phyloP scores from a whole-genome alignment of 2,797 vertebrate species.

The Salmo trutta region DNA sequence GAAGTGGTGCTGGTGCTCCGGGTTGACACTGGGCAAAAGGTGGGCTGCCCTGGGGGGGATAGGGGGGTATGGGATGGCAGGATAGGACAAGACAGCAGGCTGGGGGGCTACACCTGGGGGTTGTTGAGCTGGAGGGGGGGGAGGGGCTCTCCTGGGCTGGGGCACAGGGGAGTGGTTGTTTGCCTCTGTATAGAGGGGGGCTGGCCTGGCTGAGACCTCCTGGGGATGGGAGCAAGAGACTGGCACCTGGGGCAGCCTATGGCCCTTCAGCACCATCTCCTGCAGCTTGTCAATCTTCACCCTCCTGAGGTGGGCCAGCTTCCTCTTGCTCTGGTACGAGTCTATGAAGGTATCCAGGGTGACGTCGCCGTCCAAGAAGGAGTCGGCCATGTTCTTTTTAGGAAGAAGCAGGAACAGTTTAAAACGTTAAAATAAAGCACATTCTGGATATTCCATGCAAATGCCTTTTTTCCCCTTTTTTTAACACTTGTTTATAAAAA shows the following conservation, averaged over 20 bases:
- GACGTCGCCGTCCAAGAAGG: slow-evolving; percentile 89
- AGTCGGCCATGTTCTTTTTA: slow-evolving; percentile 89
- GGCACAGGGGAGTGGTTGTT: slow-evolving; percentile 67
- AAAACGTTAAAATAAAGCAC: not conserved
- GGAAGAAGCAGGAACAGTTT: not conserved
- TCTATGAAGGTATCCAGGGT: slow-evolving; percentile 90
- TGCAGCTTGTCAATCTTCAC: slow-evolving; percentile 98
- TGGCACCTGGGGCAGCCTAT: slow-evolving; percentile 69
- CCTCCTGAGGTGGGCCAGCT: slow-evolving; percentile 88
- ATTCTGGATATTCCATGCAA: not conserved
- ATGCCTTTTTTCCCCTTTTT: too few relatives aligned
- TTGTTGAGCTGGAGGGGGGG: slow-evolving; percentile 81
- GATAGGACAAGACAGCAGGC: slow-evolving; percentile 69
- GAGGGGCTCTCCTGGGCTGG: slow-evolving; percentile 83
- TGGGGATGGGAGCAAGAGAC: slow-evolving; percentile 58
- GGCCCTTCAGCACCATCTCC: slow-evolving; percentile 91
- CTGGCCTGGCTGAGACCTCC: slow-evolving; percentile 55
- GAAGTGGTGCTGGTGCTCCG: slow-evolving; percentile 78
- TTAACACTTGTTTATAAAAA: too few relatives aligned
- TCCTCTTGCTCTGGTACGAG: slow-evolving; percentile 88
- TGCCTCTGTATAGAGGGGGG: slow-evolving; percentile 58
- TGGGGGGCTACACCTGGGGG: slow-evolving; percentile 50
- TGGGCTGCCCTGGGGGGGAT: slow-evolving; percentile 86
- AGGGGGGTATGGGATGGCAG: slow-evolving; percentile 81
- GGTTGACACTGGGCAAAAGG: slow-evolving; percentile 62